Evolutionary conservation across 1,140 invertebrate genomes (phyloP), one percentile per base, ranked within the genome.

Genomic region (Drosophila willistoni): DNA sequence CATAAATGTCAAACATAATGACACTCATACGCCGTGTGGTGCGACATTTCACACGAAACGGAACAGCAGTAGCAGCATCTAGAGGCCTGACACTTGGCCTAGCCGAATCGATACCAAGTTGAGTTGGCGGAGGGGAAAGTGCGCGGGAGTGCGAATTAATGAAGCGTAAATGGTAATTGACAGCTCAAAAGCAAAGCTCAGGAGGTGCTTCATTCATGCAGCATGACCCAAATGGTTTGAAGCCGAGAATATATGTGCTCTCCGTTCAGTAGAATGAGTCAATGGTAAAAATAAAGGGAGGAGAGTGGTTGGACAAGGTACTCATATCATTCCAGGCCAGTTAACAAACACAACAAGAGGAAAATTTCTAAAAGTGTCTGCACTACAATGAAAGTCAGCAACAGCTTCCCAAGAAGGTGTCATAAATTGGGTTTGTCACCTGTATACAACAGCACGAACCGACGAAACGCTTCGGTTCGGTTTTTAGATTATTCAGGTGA

Each of bases 141-240:
- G 44, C 44, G 44, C 17, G 44, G n/a, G 44, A 25, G 14, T 9
- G 44, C 5, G 44, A 19, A 22, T 82, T 90, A 89, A 89, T 89
- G 84, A 89, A 89, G 84, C 84, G 85, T 89, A 90, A 89, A 89
- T 83, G 85, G 77, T 90, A 89, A 89, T 89, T 89, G 84, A 89
- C 84, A 87, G 57, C 85, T 75, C 69, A 85, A 90, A 86, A 51
- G 70, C 65, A 71, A 67, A 79, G 68, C 83, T 67, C 34, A 67
- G 68, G 73, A 77, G 76, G 33, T 29, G 47, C 42, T 62, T 44
- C 44, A 54, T 54, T 47, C 60, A 62, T 44, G 71, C 56, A 57
- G 65, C 33, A 64, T 87, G 84, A 87, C 84, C 84, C 87, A 90
- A 87, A 89, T 90, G 82, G 70, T 69, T 80, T 79, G 77, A 79